Conservation (phyloP, 2,113 vertebrate species). For the Thamnophis sirtalis region DNA sequence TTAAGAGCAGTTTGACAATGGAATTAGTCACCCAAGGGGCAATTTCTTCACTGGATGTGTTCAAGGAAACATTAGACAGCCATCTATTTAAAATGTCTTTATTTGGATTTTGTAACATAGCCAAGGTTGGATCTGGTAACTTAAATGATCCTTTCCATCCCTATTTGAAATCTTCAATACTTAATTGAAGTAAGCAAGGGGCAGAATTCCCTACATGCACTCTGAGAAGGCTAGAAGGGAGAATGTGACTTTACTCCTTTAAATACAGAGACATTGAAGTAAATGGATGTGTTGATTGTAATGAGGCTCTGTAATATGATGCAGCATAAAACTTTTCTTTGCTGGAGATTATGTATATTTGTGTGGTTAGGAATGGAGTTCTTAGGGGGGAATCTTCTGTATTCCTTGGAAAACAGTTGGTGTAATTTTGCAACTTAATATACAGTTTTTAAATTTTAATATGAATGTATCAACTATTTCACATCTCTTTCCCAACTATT, state of each 20-base stretch:
- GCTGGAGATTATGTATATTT: background rate
- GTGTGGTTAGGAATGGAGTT: too few relatives aligned
- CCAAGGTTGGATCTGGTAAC: background rate
- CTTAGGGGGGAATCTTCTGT: background rate
- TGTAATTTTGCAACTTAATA: background rate
- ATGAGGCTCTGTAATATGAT: background rate
- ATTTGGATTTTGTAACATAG: background rate
- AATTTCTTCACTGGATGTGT: background rate
- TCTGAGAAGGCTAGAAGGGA: background rate
- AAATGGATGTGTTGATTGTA: background rate
- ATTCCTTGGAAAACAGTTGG: background rate
- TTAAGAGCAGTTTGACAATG: background rate
- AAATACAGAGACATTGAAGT: background rate
- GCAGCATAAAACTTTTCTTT: background rate
- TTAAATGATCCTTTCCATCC: background rate
- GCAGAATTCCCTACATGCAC: background rate
- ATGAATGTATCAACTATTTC: background rate
- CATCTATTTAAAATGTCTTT: background rate
- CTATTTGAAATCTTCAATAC: background rate
- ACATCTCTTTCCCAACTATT: background rate
- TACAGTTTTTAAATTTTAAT: background rate
- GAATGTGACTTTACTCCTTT: background rate
- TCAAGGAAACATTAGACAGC: background rate
- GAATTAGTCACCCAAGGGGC: background rate
- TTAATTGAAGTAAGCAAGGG: background rate